A percentile compares a stretch with the other conserved stretches of the same genome.
Conservation (phyloP, 2,113 vertebrate genomes). For the Chloropsis hardwickii region DNA sequence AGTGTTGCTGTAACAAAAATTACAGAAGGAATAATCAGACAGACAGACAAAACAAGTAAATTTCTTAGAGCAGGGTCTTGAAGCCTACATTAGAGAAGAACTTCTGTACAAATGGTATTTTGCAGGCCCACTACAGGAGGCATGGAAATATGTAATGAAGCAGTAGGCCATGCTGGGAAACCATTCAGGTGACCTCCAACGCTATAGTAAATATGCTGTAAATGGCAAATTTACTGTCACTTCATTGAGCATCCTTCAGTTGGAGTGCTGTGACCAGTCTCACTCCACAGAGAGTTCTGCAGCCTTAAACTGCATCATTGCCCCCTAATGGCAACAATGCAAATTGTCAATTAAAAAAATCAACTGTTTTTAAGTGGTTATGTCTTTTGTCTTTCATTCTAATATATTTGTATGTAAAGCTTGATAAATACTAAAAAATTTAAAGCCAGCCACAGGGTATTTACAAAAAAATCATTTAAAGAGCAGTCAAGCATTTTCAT, state of each 20-base stretch:
- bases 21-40: not conserved
- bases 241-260: not conserved
- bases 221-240: not conserved
- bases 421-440: not conserved
- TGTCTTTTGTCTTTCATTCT: not conserved
- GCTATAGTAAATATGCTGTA: not conserved
- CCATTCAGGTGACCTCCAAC: not conserved
- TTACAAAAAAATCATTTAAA: not conserved
- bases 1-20: not conserved
- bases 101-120: not conserved
- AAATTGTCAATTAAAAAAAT: not conserved
- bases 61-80: not conserved
- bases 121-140: not conserved
- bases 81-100: not conserved
- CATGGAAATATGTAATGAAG: not conserved
- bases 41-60: not conserved
- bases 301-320: not conserved
- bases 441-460: not conserved
- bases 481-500: not conserved
- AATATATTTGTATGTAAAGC: not conserved
- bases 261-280: not conserved
- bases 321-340: slow-evolving; percentile 51
- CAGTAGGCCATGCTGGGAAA: not conserved
- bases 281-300: not conserved
- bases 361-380: rapidly evolving